Evolutionary conservation across 1,140 invertebrate species (phyloP).

Genomic region (Cecropterus lyciades): DNA sequence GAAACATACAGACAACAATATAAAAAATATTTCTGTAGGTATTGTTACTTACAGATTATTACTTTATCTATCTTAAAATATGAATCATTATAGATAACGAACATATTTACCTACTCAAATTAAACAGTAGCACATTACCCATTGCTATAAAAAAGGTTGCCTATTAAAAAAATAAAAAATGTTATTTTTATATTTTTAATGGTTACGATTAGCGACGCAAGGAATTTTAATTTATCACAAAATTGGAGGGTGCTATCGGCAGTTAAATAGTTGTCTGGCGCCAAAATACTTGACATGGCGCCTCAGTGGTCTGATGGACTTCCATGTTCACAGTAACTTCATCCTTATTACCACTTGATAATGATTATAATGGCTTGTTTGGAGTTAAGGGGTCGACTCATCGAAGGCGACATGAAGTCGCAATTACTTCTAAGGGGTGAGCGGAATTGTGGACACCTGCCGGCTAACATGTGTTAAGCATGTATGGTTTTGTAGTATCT

Average conservation of each 20-base stretch:
- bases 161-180: no score
- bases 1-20: no score
- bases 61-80: no score
- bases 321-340: slow-evolving; percentile 26
- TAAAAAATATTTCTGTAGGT: no score
- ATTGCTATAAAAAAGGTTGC: no score
- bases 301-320: slow-evolving; percentile 29
- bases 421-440: slow-evolving; percentile 40
- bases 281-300: slow-evolving; percentile 62
- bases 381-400: slow-evolving; percentile 15
- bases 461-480: slow-evolving; percentile 39
- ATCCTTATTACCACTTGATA: slow-evolving; percentile 34
- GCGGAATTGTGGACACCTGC: slow-evolving; percentile 37
- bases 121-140: no score
- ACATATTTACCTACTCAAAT: no score
- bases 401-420: slow-evolving; percentile 37
- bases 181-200: background rate
- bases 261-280: slow-evolving; percentile 67
- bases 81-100: no score
- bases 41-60: no score
- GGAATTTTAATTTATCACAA: slow-evolving; percentile 42
- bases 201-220: background rate
- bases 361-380: slow-evolving; percentile 29
- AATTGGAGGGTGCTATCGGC: slow-evolving; percentile 48
- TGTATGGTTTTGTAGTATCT: no score